These are phyloP conservation scores for Selene dorsalis DNA, from an alignment of 2,797 vertebrate species.

Conservation along the genomic window DNA sequence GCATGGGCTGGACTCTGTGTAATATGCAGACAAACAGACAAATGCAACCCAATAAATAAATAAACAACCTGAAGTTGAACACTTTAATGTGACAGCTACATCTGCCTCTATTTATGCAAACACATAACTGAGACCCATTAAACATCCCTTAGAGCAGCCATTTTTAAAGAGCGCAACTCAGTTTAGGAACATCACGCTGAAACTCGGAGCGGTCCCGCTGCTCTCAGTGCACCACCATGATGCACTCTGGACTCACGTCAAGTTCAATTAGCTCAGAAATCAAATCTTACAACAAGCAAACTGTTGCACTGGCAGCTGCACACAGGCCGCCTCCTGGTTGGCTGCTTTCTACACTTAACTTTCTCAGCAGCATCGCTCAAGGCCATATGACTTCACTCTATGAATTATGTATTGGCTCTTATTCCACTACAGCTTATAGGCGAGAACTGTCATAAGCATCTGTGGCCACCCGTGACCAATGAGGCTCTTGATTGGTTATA, in stretches of 20 bases:
- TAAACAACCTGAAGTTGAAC: neutral
- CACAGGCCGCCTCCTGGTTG: slow-evolving; percentile 53
- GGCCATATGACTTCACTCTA: slow-evolving; percentile 59
- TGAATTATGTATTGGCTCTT: slow-evolving; percentile 71
- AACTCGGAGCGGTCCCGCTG: slow-evolving; percentile 27
- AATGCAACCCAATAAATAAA: neutral
- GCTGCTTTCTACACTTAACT: slow-evolving; percentile 58
- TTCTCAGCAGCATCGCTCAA: slow-evolving; percentile 65
- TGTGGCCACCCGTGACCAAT: slow-evolving; percentile 49
- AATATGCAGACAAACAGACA: neutral
- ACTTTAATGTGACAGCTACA: slow-evolving; percentile 5
- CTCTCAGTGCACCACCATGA: slow-evolving; percentile 41
- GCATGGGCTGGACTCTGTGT: neutral
- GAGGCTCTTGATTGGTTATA: slow-evolving; percentile 39
- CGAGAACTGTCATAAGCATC: slow-evolving; percentile 58
- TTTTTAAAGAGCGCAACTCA: slow-evolving; percentile 57
- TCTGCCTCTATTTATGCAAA: slow-evolving; percentile 8
- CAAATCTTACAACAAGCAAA: slow-evolving; percentile 53
- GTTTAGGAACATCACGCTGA: slow-evolving; percentile 50
- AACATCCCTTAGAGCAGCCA: slow-evolving; percentile 49
- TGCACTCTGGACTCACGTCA: slow-evolving; percentile 66
- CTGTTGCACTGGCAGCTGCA: slow-evolving; percentile 60
- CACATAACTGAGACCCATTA: slow-evolving; percentile 16
- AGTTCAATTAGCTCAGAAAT: slow-evolving; percentile 67
- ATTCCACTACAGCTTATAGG: slow-evolving; percentile 47